Base-by-base conservation (phyloP, 2,113 vertebrate genomes). In the Suricata suricatta region DNA sequence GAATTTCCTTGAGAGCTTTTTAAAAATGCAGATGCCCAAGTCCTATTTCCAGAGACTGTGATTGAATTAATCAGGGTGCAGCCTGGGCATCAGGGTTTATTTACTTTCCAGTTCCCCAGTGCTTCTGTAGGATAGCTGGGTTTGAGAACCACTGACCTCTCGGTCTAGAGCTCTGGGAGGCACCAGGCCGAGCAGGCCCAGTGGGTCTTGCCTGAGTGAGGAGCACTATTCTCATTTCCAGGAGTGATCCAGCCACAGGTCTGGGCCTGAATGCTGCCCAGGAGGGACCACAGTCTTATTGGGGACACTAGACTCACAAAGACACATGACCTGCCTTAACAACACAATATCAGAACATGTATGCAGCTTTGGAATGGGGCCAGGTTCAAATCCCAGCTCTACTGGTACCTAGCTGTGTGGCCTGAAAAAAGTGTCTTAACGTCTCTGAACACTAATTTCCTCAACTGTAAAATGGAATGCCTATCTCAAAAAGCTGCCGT, bases 1-100 rank as follows among this genome's bases (percentile, higher is more conserved):
- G 41, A 96, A 92, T 97, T 97, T 92, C 41, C 60, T 92, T 88
- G 69, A 96, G 79, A 87, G 47, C 35, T 47, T 97, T 96, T 15
- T 25, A 50, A 92, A 96, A 82, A 52, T 72, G n/a, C 50, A 72
- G 66, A 87, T 91, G n/a, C 69, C 85, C 94, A n/a, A 21, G 35
- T 95, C 74, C 15, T 93, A 23, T 21, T 83, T 13, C 21, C 33
- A 96, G 72, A 90, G 54, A 63, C 29, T 64, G 50, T 83, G 47
- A 87, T 87, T 93, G 79, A 47, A 29, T 87, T 95, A 52, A 35
- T 94, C 38, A 8, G 17, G 21, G 11, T 80, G 5, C 19, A 68
- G 8, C 69, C 81, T n/a, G 50, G 16, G 47, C 29, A 64, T 88
- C 29, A 54, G 57, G 47, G 57, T 76, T 93, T 96, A 31, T 54